These are phyloP conservation scores for Diarsia dahlii DNA, from an alignment of 2,888 invertebrate genomes.

Conservation along the genomic window DNA sequence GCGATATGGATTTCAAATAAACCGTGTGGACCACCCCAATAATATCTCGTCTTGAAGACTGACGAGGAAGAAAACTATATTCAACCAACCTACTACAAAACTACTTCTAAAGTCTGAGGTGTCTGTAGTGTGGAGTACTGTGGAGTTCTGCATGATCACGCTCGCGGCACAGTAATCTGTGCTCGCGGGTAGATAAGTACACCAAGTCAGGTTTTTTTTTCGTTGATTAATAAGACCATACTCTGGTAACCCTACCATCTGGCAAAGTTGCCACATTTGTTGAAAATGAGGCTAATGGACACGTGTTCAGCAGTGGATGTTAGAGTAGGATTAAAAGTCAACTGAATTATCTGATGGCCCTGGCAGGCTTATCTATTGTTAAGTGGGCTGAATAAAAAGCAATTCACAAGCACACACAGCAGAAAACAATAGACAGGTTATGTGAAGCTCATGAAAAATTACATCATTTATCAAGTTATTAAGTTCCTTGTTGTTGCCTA, in stretches of 20 bases:
- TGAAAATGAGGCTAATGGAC: background rate
- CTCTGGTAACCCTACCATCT: background rate
- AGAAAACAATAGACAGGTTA: background rate
- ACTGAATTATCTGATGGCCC: background rate
- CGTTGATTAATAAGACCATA: too few relatives aligned
- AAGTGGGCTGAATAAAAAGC: conserved; percentile 15
- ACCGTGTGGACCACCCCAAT: background rate
- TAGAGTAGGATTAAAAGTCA: background rate
- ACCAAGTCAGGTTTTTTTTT: background rate
- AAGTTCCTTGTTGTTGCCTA: conserved; percentile 19
- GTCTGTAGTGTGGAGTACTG: background rate
- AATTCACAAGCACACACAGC: background rate
- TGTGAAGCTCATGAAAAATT: conserved; percentile 30
- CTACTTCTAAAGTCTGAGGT: background rate
- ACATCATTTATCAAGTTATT: conserved; percentile 27
- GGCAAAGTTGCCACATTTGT: background rate
- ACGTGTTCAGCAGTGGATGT: background rate
- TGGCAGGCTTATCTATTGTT: background rate
- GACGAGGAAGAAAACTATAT: background rate
- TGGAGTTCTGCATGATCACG: background rate
- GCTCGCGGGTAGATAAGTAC: background rate
- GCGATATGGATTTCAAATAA: background rate
- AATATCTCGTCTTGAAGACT: background rate
- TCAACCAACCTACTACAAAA: background rate
- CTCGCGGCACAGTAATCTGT: too few relatives aligned